A percentile compares a stretch with the other conserved stretches of the same genome.
phyloP scores from a whole-genome alignment of 2,888 invertebrate genomes.

The Kuschelorhynchus macadamiae region DNA sequence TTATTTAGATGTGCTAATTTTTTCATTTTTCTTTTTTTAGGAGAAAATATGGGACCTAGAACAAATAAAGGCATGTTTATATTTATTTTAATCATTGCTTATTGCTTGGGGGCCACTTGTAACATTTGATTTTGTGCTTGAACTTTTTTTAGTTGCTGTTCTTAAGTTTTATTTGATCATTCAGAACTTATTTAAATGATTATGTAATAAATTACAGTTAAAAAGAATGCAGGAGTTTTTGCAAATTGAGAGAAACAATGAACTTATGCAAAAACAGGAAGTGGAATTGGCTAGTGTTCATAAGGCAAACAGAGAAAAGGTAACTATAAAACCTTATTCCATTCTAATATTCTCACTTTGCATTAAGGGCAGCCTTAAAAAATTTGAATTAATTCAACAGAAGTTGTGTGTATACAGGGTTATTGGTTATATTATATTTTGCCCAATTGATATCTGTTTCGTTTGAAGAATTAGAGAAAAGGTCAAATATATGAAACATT shows the following conservation, averaged over 20 bases:
- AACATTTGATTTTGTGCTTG: constrained; percentile 12
- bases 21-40: constrained; percentile 70
- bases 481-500: not conserved
- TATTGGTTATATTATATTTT: no score
- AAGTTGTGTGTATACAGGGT: not conserved
- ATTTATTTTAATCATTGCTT: constrained; percentile 37
- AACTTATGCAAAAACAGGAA: constrained; percentile 76
- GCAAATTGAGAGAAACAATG: constrained; percentile 76
- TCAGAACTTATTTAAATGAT: not conserved
- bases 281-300: constrained; percentile 75
- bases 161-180: not conserved
- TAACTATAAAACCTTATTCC: no score
- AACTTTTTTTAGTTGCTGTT: not conserved
- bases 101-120: constrained; percentile 3
- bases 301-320: constrained; percentile 76
- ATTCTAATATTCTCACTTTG: no score
- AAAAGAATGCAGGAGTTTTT: constrained; percentile 71
- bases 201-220: constrained; percentile 67
- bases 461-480: no score
- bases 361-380: no score
- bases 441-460: no score
- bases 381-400: not conserved
- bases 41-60: constrained; percentile 74
- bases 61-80: constrained; percentile 74
- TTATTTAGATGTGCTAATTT: no score